Evolutionary conservation across 2,888 invertebrate genomes (phyloP).

Genomic region (Hyppa rectilinea): DNA sequence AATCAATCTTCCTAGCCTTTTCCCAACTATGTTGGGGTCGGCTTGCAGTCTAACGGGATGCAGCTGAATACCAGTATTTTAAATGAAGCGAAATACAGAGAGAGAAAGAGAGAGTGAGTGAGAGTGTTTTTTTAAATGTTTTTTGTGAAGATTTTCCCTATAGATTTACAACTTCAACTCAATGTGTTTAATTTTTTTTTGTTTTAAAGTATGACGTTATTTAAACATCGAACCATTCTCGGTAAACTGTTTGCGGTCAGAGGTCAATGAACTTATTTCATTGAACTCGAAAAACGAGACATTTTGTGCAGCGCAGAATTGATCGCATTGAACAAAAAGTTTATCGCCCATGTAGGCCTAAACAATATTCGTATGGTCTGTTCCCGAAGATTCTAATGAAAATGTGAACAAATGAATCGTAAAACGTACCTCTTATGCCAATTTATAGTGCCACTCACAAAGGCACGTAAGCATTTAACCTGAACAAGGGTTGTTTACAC

Average conservation of each 20-base stretch:
- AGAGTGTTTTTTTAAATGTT: no score
- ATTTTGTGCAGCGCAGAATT: background rate
- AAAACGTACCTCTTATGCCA: background rate
- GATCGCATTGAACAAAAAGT: background rate
- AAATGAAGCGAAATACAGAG: no score
- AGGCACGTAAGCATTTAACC: background rate
- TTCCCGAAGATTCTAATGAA: background rate
- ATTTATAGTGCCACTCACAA: background rate
- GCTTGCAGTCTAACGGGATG: no score
- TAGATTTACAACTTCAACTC: no score
- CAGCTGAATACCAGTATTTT: no score
- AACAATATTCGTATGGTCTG: background rate
- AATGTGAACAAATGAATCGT: background rate
- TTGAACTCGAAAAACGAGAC: background rate
- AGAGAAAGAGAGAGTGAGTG: no score
- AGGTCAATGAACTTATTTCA: conserved; percentile 17
- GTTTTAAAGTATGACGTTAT: no score
- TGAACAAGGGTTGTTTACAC: background rate
- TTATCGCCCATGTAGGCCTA: background rate
- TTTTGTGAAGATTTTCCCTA: background rate
- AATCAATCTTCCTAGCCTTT: no score
- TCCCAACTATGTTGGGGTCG: no score
- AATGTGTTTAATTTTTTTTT: no score
- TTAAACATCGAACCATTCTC: background rate
- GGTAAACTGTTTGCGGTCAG: background rate